A percentile compares a stretch with the other conserved stretches of the same genome.
Evolutionary conservation across 2,888 invertebrate genomes (phyloP).

Genomic region (Ectropis crepuscularia): DNA sequence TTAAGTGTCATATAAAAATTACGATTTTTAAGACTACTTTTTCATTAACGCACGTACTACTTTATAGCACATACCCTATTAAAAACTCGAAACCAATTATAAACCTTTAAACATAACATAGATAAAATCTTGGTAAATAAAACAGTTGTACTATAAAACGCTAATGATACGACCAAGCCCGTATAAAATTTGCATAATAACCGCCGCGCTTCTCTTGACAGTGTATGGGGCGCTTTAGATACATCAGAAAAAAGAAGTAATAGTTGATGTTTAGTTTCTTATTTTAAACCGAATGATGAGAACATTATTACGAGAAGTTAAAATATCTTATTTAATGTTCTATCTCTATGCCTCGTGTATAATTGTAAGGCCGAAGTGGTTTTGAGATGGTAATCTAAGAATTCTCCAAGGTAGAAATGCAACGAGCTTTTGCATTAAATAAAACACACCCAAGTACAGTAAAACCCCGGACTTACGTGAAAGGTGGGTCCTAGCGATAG

Average conservation of each 20-base stretch:
- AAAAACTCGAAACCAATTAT: neutral
- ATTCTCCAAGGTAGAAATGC: neutral
- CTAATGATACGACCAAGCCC: conserved; percentile 15
- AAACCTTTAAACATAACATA: conserved; percentile 4
- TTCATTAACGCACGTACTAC: neutral
- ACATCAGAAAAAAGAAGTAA: conserved; percentile 16
- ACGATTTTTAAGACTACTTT: too few relatives aligned
- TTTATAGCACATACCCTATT: neutral
- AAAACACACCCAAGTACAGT: too few relatives aligned
- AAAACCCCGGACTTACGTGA: too few relatives aligned
- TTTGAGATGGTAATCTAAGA: conserved; percentile 23
- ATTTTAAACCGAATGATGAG: conserved; percentile 24
- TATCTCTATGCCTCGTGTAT: conserved; percentile 14
- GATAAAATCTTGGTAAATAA: conserved; percentile 16
- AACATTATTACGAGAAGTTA: conserved; percentile 25
- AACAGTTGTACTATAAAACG: conserved; percentile 14
- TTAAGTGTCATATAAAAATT: too few relatives aligned
- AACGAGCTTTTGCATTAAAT: neutral
- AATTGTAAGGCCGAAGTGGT: conserved; percentile 15
- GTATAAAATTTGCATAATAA: conserved; percentile 21
- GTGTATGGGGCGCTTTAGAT: conserved; percentile 17
- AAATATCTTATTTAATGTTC: conserved; percentile 21
- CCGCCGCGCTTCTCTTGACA: conserved; percentile 8
- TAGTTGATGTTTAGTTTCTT: conserved; percentile 29
- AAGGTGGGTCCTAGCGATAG: too few relatives aligned